A percentile compares a stretch with the other conserved stretches of the same genome.
Conservation (phyloP, 2,888 invertebrate genomes). For the Fragum sueziense region DNA sequence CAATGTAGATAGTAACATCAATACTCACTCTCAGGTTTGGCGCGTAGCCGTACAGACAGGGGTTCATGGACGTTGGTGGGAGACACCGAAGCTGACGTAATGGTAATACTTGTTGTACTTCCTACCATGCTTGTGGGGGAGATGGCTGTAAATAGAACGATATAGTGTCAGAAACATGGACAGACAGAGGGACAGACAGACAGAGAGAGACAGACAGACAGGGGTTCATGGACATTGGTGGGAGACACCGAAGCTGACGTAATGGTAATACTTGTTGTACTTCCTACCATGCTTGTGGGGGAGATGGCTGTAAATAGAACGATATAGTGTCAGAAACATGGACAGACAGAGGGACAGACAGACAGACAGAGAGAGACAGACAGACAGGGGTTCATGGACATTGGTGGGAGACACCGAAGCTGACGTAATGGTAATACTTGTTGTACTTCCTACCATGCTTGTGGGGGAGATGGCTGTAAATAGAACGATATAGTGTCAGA, state of each 20-base stretch:
- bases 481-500: too few relatives aligned
- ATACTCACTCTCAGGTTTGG: slow-evolving; percentile 67
- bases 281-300: slow-evolving; percentile 38
- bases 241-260: slow-evolving; percentile 44
- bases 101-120: slow-evolving; percentile 28
- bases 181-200: too few relatives aligned
- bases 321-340: too few relatives aligned
- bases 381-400: slow-evolving; percentile 50
- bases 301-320: slow-evolving; percentile 47
- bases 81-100: slow-evolving; percentile 41
- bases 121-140: slow-evolving; percentile 46
- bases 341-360: too few relatives aligned
- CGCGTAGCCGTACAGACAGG: slow-evolving; percentile 60
- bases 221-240: slow-evolving; percentile 47
- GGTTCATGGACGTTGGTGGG: slow-evolving; percentile 51
- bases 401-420: slow-evolving; percentile 47
- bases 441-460: slow-evolving; percentile 32
- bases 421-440: slow-evolving; percentile 31
- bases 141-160: slow-evolving; percentile 39
- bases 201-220: slow-evolving; percentile 63
- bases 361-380: too few relatives aligned
- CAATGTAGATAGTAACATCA: too few relatives aligned
- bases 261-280: slow-evolving; percentile 29
- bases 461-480: slow-evolving; percentile 54
- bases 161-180: too few relatives aligned